Percentiles rank a stretch among this genome's conserved stretches.
These are phyloP conservation scores for Podarcis cretensis DNA, from an alignment of 2,113 vertebrate genomes.

Conservation along the genomic window DNA sequence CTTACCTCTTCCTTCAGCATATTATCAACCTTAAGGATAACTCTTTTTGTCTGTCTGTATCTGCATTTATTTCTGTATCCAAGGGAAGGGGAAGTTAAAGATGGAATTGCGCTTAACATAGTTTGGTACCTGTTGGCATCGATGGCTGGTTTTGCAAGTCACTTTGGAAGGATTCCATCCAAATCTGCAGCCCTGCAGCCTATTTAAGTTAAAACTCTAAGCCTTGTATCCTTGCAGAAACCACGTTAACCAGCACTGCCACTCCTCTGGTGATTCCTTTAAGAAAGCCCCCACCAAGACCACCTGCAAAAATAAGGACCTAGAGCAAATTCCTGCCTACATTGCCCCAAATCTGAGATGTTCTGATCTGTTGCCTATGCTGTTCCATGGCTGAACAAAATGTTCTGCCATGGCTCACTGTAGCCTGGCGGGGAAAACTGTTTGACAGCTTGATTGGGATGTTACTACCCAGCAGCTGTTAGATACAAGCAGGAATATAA, in stretches of 20 bases:
- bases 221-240: conserved; percentile 44
- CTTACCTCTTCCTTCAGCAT: not conserved
- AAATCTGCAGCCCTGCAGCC: conserved; percentile 3
- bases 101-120: not conserved
- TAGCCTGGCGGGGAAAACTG: conserved; percentile 42
- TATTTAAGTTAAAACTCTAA: conserved; percentile 37
- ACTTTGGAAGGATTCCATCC: conserved; percentile 55
- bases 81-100: not conserved
- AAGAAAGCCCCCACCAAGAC: too few relatives aligned
- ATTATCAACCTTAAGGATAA: not conserved
- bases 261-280: not conserved
- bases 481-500: conserved; percentile 5
- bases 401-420: conserved; percentile 12
- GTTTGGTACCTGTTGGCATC: conserved; percentile 78
- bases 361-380: conserved; percentile 6
- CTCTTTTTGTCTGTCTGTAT: not conserved
- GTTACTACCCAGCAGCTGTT: conserved; percentile 33
- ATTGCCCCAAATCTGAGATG: not conserved
- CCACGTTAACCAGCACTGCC: not conserved
- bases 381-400: conserved; percentile 22
- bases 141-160: not conserved
- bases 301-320: not conserved
- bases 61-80: not conserved
- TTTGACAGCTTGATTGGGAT: conserved; percentile 52
- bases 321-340: conserved; percentile 2